Evolutionary conservation across 1,140 invertebrate genomes (phyloP).

Genomic region (Drosophila hydei): DNA sequence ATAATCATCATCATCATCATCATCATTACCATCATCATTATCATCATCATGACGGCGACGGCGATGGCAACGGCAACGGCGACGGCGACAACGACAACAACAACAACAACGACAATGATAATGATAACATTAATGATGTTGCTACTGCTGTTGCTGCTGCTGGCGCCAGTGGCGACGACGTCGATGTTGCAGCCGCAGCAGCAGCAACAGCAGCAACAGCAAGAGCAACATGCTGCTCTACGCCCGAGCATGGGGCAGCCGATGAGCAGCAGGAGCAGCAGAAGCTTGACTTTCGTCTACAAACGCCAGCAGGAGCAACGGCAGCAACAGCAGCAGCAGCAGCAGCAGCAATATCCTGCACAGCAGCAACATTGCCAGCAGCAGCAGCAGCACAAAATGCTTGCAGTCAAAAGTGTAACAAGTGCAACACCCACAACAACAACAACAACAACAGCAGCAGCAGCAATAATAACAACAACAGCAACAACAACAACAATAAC

Average conservation of each 20-base stretch:
- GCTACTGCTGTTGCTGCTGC: constrained; percentile 14
- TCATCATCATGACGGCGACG: constrained; percentile 41
- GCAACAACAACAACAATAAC: constrained; percentile 80
- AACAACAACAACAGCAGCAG: constrained; percentile 62
- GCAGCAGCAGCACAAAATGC: constrained; percentile 37
- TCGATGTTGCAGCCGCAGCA: constrained; percentile 16
- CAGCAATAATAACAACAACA: constrained; percentile 64
- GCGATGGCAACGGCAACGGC: constrained; percentile 12
- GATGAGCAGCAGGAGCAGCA: constrained; percentile 21
- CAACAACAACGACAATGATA: constrained; percentile 21
- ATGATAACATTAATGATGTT: constrained; percentile 31
- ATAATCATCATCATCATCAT: constrained; percentile 68
- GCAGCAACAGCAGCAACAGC: constrained; percentile 23
- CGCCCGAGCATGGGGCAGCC: constrained; percentile 2
- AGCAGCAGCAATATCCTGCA: constrained; percentile 44
- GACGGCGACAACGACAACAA: constrained; percentile 11
- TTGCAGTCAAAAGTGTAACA: constrained; percentile 75
- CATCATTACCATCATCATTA: constrained; percentile 66
- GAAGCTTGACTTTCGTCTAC: constrained; percentile 22
- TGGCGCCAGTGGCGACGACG: neutral
- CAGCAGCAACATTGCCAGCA: constrained; percentile 25
- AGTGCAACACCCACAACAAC: constrained; percentile 69
- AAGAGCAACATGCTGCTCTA: constrained; percentile 35
- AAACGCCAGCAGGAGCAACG: constrained; percentile 33
- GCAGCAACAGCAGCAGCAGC: constrained; percentile 38